Conservation (phyloP, 2,888 invertebrate species). For the Sphinx pinastri region DNA sequence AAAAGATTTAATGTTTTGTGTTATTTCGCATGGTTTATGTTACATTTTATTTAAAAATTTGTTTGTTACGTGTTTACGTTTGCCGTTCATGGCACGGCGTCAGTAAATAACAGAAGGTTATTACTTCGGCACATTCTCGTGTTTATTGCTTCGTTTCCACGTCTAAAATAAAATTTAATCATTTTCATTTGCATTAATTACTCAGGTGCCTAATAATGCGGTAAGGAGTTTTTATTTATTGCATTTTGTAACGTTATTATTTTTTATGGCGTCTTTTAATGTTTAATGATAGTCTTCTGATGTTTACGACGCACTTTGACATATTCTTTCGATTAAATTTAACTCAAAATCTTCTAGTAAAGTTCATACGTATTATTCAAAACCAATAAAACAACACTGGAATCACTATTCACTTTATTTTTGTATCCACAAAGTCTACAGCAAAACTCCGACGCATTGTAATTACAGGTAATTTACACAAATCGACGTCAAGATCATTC, state of each 20-base stretch:
- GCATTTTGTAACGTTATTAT: neutral
- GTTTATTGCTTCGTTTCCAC: constrained; percentile 36
- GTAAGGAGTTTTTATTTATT: neutral
- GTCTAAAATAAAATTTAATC: constrained; percentile 39
- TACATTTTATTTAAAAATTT: constrained; percentile 32
- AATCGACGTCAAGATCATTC: constrained; percentile 53
- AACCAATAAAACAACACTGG: neutral
- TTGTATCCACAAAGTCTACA: neutral
- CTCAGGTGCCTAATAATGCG: constrained; percentile 8
- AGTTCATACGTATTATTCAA: too few species aligned
- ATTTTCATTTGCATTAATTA: constrained; percentile 33
- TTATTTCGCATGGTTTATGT: constrained; percentile 25
- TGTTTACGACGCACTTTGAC: neutral
- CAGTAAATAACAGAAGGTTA: constrained; percentile 27
- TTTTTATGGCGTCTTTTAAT: neutral
- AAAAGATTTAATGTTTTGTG: constrained; percentile 7
- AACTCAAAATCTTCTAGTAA: too few species aligned
- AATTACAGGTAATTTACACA: constrained; percentile 20
- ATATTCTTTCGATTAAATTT: neutral
- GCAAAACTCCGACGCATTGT: constrained; percentile 30
- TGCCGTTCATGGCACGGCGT: constrained; percentile 24
- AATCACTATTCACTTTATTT: neutral
- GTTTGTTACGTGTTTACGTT: constrained; percentile 34
- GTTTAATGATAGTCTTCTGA: neutral
- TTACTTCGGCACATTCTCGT: constrained; percentile 39